Base-by-base conservation (phyloP, 2,797 vertebrate species). In the Alosa sapidissima region DNA sequence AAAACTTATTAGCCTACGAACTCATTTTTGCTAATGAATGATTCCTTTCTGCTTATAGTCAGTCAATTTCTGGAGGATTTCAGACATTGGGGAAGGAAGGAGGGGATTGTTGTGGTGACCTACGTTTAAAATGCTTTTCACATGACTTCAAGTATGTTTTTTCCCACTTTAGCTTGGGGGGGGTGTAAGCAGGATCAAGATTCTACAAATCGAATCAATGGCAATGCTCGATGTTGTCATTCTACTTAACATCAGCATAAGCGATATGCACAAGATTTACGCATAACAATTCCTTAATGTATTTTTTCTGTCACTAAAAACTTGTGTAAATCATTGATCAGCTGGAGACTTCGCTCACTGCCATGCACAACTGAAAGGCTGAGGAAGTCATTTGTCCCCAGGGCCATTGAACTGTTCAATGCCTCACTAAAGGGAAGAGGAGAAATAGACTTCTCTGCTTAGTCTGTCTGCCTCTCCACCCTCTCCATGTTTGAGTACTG, bases 61-160 rank as follows among this genome's bases (percentile, higher is more conserved):
- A 72, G 36, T 72, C 68, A 78, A 36, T 19, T 78, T 21, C 14
- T 41, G 41, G 2, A 47, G 41, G 0, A 21, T 78, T 78, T 47
- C 72, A 21, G 41, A 21, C 16, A 78, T 16, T 47, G 41, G 41
- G 41, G 41, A 47, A 21, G 72, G 41, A 78, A 36, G 41, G 72
- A 78, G 72, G 36, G 41, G 41, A 19, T 78, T 78, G 72, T 19
- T 78, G 24, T 65, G 36, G 72, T 78, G 72, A 75, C 68, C 36
- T 75, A 75, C 16, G 45, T 41, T 19, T 78, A 21, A 78, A 78
- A 78, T 78, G 72, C 72, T 47, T 78, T 47, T 78, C 72, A 78
- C 72, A 78, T 78, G 72, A 78, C 72, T 47, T 16, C 36, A 45
- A 41, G 72, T 78, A 78, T 78, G 72, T 72, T 62, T 24, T 60